A percentile compares a stretch with the other conserved stretches of the same genome.
Evolutionary conservation across 2,113 vertebrate species (phyloP).

Genomic region (Dromaius novaehollandiae): DNA sequence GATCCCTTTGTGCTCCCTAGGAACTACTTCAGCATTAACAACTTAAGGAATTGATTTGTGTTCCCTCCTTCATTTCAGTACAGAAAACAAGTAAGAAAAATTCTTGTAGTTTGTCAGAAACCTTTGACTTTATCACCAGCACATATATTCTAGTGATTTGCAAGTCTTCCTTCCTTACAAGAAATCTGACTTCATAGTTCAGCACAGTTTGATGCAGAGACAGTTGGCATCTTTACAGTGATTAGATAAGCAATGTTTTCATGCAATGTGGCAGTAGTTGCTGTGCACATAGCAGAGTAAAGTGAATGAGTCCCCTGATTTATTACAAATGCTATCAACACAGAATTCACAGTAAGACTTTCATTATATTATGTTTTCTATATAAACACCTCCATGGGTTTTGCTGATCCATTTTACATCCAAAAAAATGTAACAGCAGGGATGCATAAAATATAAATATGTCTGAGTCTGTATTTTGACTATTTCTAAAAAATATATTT

Average conservation of each 20-base stretch:
- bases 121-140: slow-evolving; percentile 68
- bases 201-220: slow-evolving; percentile 76
- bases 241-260: slow-evolving; percentile 73
- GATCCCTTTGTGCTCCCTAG: not conserved
- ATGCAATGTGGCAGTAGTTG: slow-evolving; percentile 74
- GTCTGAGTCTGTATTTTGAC: slow-evolving; percentile 76
- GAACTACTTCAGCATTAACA: slow-evolving; percentile 24
- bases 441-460: slow-evolving; percentile 72
- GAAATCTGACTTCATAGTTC: slow-evolving; percentile 76
- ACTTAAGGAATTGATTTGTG: not conserved
- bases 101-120: slow-evolving; percentile 31
- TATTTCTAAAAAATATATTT: slow-evolving; percentile 69
- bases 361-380: slow-evolving; percentile 74
- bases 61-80: slow-evolving; percentile 1
- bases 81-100: slow-evolving; percentile 28
- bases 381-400: slow-evolving; percentile 74
- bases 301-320: slow-evolving; percentile 72
- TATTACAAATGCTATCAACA: slow-evolving; percentile 75
- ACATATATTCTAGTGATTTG: slow-evolving; percentile 74
- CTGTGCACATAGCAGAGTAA: slow-evolving; percentile 52
- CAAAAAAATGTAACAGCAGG: slow-evolving; percentile 62
- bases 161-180: slow-evolving; percentile 49
- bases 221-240: slow-evolving; percentile 78
- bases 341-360: slow-evolving; percentile 76
- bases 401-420: slow-evolving; percentile 54